Evolutionary conservation across 2,113 vertebrate genomes (phyloP).

Genomic region (Chitala chitala): DNA sequence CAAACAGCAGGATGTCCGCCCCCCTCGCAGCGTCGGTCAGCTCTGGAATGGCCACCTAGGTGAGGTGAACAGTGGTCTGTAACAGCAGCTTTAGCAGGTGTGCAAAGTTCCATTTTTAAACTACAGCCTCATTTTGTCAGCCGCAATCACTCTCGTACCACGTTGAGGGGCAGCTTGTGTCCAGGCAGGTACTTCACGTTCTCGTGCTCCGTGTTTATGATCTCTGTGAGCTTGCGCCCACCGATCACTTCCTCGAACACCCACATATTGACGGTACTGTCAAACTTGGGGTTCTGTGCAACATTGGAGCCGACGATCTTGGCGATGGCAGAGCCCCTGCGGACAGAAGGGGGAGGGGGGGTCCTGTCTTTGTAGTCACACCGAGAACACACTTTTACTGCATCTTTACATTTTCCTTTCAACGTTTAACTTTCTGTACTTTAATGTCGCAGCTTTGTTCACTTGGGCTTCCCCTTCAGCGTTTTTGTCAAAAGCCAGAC

Average conservation of each 20-base stretch:
- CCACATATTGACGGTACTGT: constrained; percentile 86
- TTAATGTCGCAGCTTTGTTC: no score
- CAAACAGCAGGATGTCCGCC: constrained; percentile 84
- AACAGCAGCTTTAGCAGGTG: neutral
- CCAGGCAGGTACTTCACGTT: constrained; percentile 92
- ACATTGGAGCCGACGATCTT: constrained; percentile 86
- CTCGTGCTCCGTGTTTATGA: constrained; percentile 91
- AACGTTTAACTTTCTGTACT: no score
- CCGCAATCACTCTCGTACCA: constrained; percentile 64
- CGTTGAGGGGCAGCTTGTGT: constrained; percentile 86
- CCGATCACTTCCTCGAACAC: constrained; percentile 85
- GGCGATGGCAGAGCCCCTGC: constrained; percentile 93
- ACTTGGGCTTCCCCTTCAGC: no score
- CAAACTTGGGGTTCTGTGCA: constrained; percentile 69
- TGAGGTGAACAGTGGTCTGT: no score
- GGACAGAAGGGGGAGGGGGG: neutral
- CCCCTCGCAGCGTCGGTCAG: constrained; percentile 73
- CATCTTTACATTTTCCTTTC: no score
- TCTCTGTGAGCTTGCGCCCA: constrained; percentile 80
- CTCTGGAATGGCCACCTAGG: constrained; percentile 88
- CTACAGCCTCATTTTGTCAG: no score
- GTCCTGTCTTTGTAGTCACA: no score
- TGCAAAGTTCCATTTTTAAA: no score
- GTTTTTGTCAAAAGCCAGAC: no score
- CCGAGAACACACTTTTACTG: no score